phyloP scores from a whole-genome alignment of 2,113 vertebrate species.

The Elachura formosa region DNA sequence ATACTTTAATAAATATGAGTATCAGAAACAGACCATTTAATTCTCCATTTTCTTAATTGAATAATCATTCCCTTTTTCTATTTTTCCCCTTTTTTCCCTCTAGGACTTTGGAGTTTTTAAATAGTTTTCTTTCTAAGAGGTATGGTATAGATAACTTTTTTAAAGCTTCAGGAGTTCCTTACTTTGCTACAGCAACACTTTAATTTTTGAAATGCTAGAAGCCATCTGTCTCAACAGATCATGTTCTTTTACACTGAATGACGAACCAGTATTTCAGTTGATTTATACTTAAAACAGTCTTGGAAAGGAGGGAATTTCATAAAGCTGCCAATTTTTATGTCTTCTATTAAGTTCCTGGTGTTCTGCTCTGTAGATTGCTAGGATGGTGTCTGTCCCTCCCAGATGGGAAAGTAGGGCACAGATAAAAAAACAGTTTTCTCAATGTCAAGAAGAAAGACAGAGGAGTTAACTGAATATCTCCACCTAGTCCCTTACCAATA shows the following conservation, averaged over 20 bases:
- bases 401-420: slow-evolving; percentile 24
- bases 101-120: not conserved
- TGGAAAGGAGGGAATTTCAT: slow-evolving; percentile 39
- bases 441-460: not conserved
- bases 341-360: slow-evolving; percentile 18
- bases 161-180: not conserved
- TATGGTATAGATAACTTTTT: not conserved
- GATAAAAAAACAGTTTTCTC: not conserved
- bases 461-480: not conserved
- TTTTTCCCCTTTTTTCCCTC: not conserved
- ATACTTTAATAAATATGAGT: not conserved
- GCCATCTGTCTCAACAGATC: slow-evolving; percentile 60
- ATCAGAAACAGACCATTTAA: not conserved
- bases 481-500: not conserved
- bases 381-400: slow-evolving; percentile 7
- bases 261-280: not conserved
- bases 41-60: not conserved
- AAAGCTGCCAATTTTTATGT: slow-evolving; percentile 43
- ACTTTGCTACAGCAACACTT: not conserved
- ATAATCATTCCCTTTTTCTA: not conserved
- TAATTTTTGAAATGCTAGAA: slow-evolving; percentile 29
- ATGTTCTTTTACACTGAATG: slow-evolving; percentile 51
- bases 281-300: slow-evolving; percentile 28
- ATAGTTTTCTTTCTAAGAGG: not conserved
- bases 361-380: slow-evolving; percentile 5